Percentiles rank a stretch among this genome's conserved stretches.
Conservation (phyloP, 1,140 invertebrate genomes). For the Neodiprion fabricii region DNA sequence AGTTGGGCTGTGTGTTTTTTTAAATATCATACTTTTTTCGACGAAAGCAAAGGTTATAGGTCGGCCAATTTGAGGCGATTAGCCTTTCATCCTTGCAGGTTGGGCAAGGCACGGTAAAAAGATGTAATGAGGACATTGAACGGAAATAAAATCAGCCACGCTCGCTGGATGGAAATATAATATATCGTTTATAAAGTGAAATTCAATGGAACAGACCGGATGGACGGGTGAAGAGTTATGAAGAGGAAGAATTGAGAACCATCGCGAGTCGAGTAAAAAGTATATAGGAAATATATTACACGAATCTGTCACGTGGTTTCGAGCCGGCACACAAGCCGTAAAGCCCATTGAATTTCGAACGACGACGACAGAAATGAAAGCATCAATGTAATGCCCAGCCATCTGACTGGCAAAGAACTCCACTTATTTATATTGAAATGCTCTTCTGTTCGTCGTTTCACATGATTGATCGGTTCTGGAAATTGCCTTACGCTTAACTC, state of each 20-base stretch:
- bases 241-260: not conserved
- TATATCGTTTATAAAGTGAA: not conserved
- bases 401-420: conserved; percentile 4
- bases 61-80: no score
- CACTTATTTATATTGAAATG: conserved; percentile 8
- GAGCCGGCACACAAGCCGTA: not conserved
- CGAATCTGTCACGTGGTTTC: not conserved
- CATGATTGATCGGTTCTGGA: conserved; percentile 7
- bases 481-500: conserved; percentile 2
- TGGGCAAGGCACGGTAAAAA: no score
- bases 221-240: not conserved
- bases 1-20: no score
- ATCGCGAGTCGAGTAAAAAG: not conserved
- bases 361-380: conserved; percentile 2
- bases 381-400: conserved; percentile 5
- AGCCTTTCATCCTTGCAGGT: no score
- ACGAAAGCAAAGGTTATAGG: no score
- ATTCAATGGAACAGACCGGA: not conserved
- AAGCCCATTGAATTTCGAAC: conserved; percentile 6
- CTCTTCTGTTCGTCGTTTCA: conserved; percentile 4
- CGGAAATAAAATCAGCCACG: no score
- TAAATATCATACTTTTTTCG: no score
- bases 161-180: no score
- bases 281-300: conserved; percentile 8
- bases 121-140: no score